A percentile compares a stretch with the other conserved stretches of the same genome.
These are phyloP conservation scores for Zapornia atra DNA, from an alignment of 2,113 vertebrate genomes.

Conservation along the genomic window DNA sequence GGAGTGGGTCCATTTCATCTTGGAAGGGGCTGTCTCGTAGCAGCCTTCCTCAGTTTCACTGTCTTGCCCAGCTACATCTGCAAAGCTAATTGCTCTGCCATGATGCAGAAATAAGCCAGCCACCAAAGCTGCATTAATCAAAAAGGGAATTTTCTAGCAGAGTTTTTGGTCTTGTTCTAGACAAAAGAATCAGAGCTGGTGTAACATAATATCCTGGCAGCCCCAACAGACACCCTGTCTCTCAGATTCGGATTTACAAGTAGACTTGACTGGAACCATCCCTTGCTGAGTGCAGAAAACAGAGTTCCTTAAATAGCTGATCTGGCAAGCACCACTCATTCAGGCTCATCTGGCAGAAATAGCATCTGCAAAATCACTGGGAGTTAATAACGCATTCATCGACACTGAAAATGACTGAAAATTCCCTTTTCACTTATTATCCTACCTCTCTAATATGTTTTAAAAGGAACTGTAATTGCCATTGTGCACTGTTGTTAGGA, in stretches of 20 bases:
- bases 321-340: background rate
- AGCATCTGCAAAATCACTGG: slow-evolving; percentile 47
- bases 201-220: background rate
- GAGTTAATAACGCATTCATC: slow-evolving; percentile 54
- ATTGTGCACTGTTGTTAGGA: background rate
- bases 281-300: slow-evolving; percentile 1
- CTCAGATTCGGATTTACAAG: background rate
- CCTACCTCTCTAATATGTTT: slow-evolving; percentile 3
- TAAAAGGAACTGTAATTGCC: slow-evolving; percentile 36
- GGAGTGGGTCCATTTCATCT: background rate
- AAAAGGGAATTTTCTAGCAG: background rate
- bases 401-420: slow-evolving; percentile 29
- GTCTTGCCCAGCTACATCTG: background rate
- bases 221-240: background rate
- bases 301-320: slow-evolving; percentile 43
- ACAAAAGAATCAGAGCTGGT: background rate
- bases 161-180: background rate
- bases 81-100: background rate
- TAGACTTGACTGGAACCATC: slow-evolving; percentile 20
- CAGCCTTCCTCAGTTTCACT: background rate
- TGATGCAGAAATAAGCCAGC: background rate
- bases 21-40: background rate
- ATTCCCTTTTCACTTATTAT: slow-evolving; percentile 54
- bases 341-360: slow-evolving; percentile 44
- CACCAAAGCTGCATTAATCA: background rate